A percentile compares a stretch with the other conserved stretches of the same genome.
Evolutionary conservation across 2,888 invertebrate species (phyloP).

Genomic region (Sinelater perroti): DNA sequence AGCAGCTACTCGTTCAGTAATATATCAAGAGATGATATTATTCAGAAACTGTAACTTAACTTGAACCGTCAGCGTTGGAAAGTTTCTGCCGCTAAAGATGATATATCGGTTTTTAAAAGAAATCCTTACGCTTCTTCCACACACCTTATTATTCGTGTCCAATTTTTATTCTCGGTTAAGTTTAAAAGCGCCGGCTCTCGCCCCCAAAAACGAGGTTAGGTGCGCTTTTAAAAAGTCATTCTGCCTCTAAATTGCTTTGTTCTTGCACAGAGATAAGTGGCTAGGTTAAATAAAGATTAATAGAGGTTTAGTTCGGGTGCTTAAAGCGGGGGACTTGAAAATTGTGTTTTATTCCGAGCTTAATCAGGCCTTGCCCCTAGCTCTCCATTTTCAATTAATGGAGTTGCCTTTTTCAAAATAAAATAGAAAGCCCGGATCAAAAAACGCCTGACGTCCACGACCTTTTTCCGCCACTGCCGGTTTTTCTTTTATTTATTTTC

Average conservation of each 20-base stretch:
- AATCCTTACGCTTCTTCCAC: constrained; percentile 42
- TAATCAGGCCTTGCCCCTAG: constrained; percentile 7
- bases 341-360: constrained; percentile 23
- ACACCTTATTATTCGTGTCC: constrained; percentile 31
- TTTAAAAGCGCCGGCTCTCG: background rate
- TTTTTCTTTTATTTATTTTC: background rate
- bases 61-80: constrained; percentile 57
- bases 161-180: constrained; percentile 22
- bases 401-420: background rate
- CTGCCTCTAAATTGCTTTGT: constrained; percentile 19
- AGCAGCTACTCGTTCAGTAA: constrained; percentile 48
- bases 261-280: constrained; percentile 26
- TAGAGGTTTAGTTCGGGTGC: constrained; percentile 21
- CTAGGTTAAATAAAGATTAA: constrained; percentile 29
- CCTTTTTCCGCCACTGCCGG: too few relatives aligned
- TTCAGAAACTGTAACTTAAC: constrained; percentile 56
- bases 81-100: constrained; percentile 54
- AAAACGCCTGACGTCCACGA: too few relatives aligned
- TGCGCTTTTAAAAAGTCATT: constrained; percentile 23
- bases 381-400: constrained; percentile 3
- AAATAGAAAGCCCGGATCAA: background rate
- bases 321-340: constrained; percentile 31
- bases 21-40: constrained; percentile 58
- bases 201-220: constrained; percentile 8
- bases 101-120: constrained; percentile 56